phyloP scores from a whole-genome alignment of 2,888 invertebrate genomes.

The Ramazzottius varieornatus region DNA sequence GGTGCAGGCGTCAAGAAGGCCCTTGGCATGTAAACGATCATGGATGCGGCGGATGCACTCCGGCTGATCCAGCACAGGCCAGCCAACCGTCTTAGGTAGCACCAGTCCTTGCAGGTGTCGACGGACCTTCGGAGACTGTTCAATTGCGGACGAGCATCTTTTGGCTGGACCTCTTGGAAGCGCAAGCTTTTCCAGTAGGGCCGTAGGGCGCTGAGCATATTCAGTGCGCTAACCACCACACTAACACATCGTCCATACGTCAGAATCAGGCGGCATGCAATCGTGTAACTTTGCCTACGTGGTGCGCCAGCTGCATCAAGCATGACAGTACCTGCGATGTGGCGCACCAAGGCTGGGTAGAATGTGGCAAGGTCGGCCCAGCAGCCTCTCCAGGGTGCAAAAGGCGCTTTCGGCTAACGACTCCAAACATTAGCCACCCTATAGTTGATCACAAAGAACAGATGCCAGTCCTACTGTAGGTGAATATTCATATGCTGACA shows the following conservation, averaged over 20 bases:
- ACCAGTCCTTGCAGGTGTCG: no score
- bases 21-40: not conserved
- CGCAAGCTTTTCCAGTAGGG: not conserved
- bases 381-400: not conserved
- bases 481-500: not conserved
- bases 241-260: not conserved
- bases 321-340: not conserved
- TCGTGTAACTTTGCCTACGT: no score
- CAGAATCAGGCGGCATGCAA: not conserved
- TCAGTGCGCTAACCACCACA: not conserved
- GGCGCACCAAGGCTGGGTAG: not conserved
- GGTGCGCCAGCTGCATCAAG: no score
- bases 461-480: not conserved
- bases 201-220: not conserved
- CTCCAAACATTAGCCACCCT: conserved; percentile 4
- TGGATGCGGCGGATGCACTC: not conserved
- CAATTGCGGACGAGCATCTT: no score
- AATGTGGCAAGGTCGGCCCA: not conserved
- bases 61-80: not conserved
- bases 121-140: no score
- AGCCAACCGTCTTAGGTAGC: no score
- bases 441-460: not conserved
- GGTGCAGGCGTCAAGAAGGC: not conserved
- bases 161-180: not conserved
- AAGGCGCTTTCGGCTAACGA: not conserved